A percentile compares a stretch with the other conserved stretches of the same genome.
These are phyloP conservation scores for Azorinus chamasolen DNA, from an alignment of 2,888 invertebrate species.

Conservation along the genomic window DNA sequence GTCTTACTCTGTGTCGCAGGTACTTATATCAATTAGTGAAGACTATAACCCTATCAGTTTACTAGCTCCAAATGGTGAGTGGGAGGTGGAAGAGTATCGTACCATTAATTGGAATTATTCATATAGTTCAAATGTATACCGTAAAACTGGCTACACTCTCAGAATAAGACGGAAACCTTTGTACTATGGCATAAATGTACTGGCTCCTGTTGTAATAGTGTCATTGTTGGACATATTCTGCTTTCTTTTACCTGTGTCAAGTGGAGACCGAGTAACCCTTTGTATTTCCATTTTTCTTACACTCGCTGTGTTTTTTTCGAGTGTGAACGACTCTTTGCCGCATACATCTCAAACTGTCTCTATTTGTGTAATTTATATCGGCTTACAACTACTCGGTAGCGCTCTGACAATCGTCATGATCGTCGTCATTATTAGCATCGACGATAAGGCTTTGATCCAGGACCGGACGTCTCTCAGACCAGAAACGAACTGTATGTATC, in stretches of 20 bases:
- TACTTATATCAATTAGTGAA: no score
- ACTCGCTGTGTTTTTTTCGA: slow-evolving; percentile 67
- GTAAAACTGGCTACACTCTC: neutral
- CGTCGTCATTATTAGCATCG: slow-evolving; percentile 13
- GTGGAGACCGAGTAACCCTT: slow-evolving; percentile 65
- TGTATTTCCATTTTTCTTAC: slow-evolving; percentile 67
- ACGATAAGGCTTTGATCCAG: no score
- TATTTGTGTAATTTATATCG: slow-evolving; percentile 64
- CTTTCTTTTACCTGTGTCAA: slow-evolving; percentile 63
- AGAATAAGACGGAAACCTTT: slow-evolving; percentile 51
- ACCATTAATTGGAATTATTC: no score
- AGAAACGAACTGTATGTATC: no score
- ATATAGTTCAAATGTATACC: no score
- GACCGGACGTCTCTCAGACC: no score
- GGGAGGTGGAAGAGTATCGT: no score
- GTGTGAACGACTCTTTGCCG: slow-evolving; percentile 59
- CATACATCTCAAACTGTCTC: slow-evolving; percentile 62
- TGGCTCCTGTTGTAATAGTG: slow-evolving; percentile 58
- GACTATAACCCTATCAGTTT: no score
- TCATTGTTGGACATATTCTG: slow-evolving; percentile 58
- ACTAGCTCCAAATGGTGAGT: no score
- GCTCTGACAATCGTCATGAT: slow-evolving; percentile 54
- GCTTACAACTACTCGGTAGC: slow-evolving; percentile 63
- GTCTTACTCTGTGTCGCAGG: no score
- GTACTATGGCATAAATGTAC: slow-evolving; percentile 60